Percentiles rank a stretch among this genome's conserved stretches.
Evolutionary conservation across 92 coral and sea anemone species (phyloP).

Genomic region (Porites cylindrica): DNA sequence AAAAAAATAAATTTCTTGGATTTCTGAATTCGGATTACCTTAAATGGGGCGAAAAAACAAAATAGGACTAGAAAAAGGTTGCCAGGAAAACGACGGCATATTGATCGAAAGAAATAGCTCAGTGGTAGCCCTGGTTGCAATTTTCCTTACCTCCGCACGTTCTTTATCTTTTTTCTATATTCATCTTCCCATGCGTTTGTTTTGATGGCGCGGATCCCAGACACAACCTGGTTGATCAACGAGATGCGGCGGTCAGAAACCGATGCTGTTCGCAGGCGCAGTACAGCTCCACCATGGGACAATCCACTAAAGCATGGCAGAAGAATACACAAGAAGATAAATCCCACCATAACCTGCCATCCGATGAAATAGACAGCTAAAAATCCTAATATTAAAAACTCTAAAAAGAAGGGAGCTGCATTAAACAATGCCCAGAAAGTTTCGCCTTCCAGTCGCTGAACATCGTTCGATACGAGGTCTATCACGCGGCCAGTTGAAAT

Average conservation of each 20-base stretch:
- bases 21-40: no score
- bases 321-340: not conserved
- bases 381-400: not conserved
- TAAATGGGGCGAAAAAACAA: no score
- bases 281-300: not conserved
- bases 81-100: not conserved
- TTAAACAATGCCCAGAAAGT: not conserved
- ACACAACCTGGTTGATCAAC: not conserved
- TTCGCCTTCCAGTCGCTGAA: not conserved
- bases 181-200: not conserved
- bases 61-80: not conserved
- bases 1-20: no score
- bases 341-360: not conserved
- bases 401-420: not conserved
- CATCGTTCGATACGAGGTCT: not conserved
- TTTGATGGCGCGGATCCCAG: not conserved
- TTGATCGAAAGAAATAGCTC: no score
- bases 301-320: not conserved
- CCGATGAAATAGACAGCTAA: not conserved
- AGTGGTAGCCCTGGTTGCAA: not conserved
- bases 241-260: not conserved
- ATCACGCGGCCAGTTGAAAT: constrained; percentile 1
- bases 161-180: not conserved
- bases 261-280: not conserved
- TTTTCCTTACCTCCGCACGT: not conserved